Evolutionary conservation across 2,888 invertebrate genomes (phyloP).

Genomic region (Scaeva pyrastri): DNA sequence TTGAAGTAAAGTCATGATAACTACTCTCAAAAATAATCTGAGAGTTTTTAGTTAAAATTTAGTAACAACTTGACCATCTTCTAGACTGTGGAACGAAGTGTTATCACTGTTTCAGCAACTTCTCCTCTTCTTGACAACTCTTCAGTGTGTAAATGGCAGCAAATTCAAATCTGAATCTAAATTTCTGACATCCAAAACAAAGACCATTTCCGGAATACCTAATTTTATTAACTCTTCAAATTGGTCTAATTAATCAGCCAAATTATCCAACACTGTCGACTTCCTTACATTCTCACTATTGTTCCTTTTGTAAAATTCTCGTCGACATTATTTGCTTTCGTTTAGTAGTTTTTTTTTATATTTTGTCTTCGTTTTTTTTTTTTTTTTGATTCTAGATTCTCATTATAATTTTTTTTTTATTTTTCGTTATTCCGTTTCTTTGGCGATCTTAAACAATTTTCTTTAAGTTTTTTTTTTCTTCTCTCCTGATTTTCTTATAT

Average conservation of each 20-base stretch:
- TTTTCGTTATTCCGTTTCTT: conserved; percentile 60
- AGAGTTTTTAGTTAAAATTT: too few species aligned
- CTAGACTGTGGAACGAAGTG: too few species aligned
- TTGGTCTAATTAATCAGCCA: background rate
- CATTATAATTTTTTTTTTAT: conserved; percentile 63
- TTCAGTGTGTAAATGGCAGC: too few species aligned
- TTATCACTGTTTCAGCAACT: too few species aligned
- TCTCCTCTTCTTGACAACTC: too few species aligned
- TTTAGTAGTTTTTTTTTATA: conserved; percentile 45
- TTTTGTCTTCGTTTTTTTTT: conserved; percentile 57
- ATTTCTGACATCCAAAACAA: too few species aligned
- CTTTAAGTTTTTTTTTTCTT: conserved; percentile 38
- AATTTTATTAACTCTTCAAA: too few species aligned
- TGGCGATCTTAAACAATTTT: conserved; percentile 70
- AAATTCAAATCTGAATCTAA: too few species aligned
- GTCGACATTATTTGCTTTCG: conserved; percentile 61
- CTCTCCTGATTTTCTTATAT: background rate
- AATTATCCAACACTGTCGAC: background rate
- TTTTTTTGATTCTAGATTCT: conserved; percentile 40
- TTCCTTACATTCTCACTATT: background rate
- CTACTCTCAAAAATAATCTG: too few species aligned
- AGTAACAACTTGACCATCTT: too few species aligned
- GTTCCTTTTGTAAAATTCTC: conserved; percentile 4
- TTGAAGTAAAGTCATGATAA: too few species aligned
- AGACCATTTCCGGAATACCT: too few species aligned